Evolutionary conservation across 2,113 vertebrate species (phyloP).

Genomic region (Eulemur rufifrons): DNA sequence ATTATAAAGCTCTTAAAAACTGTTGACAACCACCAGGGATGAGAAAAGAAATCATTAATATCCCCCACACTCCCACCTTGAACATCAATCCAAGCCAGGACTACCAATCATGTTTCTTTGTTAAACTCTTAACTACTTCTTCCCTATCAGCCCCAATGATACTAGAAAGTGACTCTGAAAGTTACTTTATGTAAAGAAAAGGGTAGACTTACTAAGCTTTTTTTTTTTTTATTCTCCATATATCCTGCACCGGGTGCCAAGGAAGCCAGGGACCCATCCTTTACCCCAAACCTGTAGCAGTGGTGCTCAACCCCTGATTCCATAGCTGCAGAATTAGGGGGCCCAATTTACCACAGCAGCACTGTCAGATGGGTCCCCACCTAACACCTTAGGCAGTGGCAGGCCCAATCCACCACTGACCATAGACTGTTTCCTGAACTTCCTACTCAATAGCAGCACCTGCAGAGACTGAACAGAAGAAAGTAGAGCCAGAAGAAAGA

Average conservation of each 20-base stretch:
- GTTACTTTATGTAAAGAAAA: neutral
- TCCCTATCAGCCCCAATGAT: neutral
- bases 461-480: neutral
- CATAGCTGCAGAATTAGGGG: neutral
- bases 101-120: neutral
- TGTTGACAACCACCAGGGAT: neutral
- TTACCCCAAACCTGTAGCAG: neutral
- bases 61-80: neutral
- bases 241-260: neutral
- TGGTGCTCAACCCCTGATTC: neutral
- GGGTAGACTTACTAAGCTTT: neutral
- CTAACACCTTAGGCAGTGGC: neutral
- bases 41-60: neutral
- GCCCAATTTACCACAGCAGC: neutral
- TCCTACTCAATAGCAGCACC: neutral
- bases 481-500: neutral
- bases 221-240: neutral
- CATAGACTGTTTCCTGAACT: neutral
- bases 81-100: neutral
- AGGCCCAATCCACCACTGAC: neutral
- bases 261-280: neutral
- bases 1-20: neutral
- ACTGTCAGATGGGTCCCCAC: neutral
- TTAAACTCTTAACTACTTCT: slow-evolving; percentile 17
- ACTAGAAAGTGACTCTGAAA: neutral